phyloP scores from a whole-genome alignment of 2,797 vertebrate genomes.

The Pseudochaenichthys georgianus region DNA sequence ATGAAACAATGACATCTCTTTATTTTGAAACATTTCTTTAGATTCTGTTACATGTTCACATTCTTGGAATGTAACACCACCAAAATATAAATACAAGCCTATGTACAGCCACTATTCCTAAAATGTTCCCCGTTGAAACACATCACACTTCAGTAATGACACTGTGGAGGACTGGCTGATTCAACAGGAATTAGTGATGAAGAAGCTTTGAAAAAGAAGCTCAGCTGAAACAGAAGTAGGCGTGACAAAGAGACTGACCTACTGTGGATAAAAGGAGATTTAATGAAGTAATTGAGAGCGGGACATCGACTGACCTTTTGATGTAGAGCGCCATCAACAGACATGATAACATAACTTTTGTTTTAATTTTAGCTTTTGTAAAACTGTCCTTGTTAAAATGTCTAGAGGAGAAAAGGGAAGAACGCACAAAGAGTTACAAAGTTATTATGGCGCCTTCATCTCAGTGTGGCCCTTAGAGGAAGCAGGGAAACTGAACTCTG shows the following conservation, averaged over 20 bases:
- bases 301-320: constrained; percentile 1
- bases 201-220: background rate
- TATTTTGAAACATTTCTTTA: constrained; percentile 71
- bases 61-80: constrained; percentile 78
- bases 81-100: constrained; percentile 72
- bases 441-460: background rate
- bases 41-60: constrained; percentile 65
- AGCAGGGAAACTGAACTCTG: constrained; percentile 8
- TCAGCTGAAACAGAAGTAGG: background rate
- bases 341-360: background rate
- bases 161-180: constrained; percentile 20
- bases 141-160: constrained; percentile 29
- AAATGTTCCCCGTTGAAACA: constrained; percentile 62
- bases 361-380: constrained; percentile 30
- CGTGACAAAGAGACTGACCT: background rate
- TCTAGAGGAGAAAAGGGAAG: background rate
- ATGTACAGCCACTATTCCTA: constrained; percentile 64
- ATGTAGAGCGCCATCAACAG: background rate
- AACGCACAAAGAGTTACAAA: background rate
- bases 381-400: background rate
- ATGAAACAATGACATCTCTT: constrained; percentile 74
- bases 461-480: background rate
- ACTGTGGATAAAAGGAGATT: background rate
- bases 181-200: constrained; percentile 1
- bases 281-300: background rate